Base-by-base conservation (phyloP, 2,888 invertebrate genomes). In the Ichneumon xanthorius region DNA sequence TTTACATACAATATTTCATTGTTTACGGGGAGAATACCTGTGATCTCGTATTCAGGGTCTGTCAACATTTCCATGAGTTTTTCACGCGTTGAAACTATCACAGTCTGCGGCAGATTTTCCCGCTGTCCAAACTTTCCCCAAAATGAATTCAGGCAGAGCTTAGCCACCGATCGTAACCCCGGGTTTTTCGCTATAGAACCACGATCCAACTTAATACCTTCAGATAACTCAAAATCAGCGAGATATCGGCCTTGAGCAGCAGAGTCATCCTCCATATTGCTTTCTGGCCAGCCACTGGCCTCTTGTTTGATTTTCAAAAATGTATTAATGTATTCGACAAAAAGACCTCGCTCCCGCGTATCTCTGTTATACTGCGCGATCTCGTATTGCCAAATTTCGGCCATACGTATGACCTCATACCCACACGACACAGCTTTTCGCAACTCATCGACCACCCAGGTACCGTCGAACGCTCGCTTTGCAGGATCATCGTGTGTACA, bases 241-340 rank as follows among this genome's bases (percentile, higher is more conserved):
- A 30, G 4, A 30, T 30, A 30, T 30, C 30, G 4, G 0, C 4
- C 30, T 30, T 30, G 30, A 0, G 30, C 30, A 4, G 4, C 30
- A 30, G 5, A 30, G 48, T 48, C 11, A 0, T 9, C 11, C 0
- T 48, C 0, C 3, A 48, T 48, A 48, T 16, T 14, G 48, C 6
- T 9, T 14, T 48, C 48, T 11, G 48, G 48, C 48, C 14, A 48
- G 0, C 48, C 48, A 3, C 48, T 48, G 48, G 48, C 48, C 14
- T 48, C 48, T 48, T 48, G 11, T 30, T 30, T 30, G 30, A 4
- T 30, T 30, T 30, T 30, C 4, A 30, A 5, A 30, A 30, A 30
- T 4, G 30, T 30, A 14, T 48, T 9, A 1, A 93, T 89, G 84
- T 91, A 93, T 0, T 87, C 87, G 2, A 89, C 79, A 86, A 93